Evolutionary conservation across 1,140 invertebrate species (phyloP).

Genomic region (Aphelenchoides fujianensis): DNA sequence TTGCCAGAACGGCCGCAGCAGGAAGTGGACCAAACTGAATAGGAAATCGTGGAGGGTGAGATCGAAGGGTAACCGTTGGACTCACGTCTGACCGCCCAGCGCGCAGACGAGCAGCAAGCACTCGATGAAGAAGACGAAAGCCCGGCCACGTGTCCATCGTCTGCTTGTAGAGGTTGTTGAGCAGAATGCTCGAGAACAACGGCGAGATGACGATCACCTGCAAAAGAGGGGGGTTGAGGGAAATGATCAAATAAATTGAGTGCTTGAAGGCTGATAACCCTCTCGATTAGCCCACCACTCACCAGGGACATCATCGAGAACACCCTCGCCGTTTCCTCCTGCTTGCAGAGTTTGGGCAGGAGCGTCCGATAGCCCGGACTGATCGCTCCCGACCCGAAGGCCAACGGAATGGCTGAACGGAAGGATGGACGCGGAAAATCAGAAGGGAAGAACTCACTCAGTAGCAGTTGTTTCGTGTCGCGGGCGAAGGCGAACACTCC

Average conservation of each 20-base stretch:
- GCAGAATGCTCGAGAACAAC: conserved; percentile 19
- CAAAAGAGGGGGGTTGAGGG: too few species aligned
- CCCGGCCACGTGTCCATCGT: conserved; percentile 35
- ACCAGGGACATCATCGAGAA: too few species aligned
- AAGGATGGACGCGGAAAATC: neutral
- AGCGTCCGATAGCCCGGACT: conserved; percentile 28
- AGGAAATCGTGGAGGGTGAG: neutral
- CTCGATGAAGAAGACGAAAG: conserved; percentile 40
- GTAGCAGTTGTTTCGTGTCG: conserved; percentile 22
- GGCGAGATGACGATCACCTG: conserved; percentile 33
- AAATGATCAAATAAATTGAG: too few species aligned
- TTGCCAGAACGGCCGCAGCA: conserved; percentile 25
- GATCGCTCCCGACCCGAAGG: conserved; percentile 21
- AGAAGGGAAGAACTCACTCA: conserved; percentile 10
- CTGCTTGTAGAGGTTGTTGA: conserved; percentile 37
- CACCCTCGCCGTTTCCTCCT: conserved; percentile 37
- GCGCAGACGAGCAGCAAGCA: conserved; percentile 2
- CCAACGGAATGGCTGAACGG: conserved; percentile 13
- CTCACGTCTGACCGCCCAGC: conserved; percentile 32
- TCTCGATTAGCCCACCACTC: too few species aligned
- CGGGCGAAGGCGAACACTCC: conserved; percentile 24
- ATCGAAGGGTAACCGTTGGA: neutral
- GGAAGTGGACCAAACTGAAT: conserved; percentile 22
- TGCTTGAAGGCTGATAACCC: too few species aligned
- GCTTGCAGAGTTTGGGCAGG: conserved; percentile 29